Evolutionary conservation across 2,113 vertebrate species (phyloP), one percentile per base, ranked within the genome.

Genomic region (Onychostoma macrolepis): DNA sequence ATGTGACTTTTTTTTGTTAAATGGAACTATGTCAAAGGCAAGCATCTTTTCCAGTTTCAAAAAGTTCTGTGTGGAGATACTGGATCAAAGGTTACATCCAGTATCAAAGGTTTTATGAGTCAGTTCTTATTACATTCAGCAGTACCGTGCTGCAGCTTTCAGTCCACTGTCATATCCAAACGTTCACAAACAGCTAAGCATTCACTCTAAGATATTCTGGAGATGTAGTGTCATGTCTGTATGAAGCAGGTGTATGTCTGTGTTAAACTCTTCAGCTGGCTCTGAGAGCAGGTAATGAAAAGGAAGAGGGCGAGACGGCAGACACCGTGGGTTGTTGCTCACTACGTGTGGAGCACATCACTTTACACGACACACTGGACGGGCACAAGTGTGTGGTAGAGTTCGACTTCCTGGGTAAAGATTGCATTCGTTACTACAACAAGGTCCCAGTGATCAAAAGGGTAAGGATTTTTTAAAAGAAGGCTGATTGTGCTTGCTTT

Each of bases 331-430:
- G 95, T 78, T 96, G 95, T 91, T 96, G 95, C 90, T 95, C 95
- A 0, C 91, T 96, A 78, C 92, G 95, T 0, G 91, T 94, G 5
- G 95, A 96, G 92, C 95, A 95, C 92, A 94, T 95, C 91, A 92
- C 92, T 56, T 93, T 96, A 45, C 94, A 94, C 0, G 63, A 91
- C n/a, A 71, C 92, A 50, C 94, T 95, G 86, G 91, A 94, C 0
- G 94, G 91, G 33, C 91, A 90, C 11, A 85, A 92, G 0, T 82
- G 36, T 21, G 86, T 95, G 28, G 92, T 95, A 87, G 94, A 95
- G 74, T 96, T 96, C 13, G 90, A 95, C 93, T 96, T 96, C 93
- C 95, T 94, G 92, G 96, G 94, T 92, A 96, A 97, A 94, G 94
- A 96, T 86, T 94, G 91, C 43, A 93, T 94, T 88, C 94, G 95